These are phyloP conservation scores for Centrocercus urophasianus DNA, from an alignment of 2,113 vertebrate genomes.

Conservation along the genomic window DNA sequence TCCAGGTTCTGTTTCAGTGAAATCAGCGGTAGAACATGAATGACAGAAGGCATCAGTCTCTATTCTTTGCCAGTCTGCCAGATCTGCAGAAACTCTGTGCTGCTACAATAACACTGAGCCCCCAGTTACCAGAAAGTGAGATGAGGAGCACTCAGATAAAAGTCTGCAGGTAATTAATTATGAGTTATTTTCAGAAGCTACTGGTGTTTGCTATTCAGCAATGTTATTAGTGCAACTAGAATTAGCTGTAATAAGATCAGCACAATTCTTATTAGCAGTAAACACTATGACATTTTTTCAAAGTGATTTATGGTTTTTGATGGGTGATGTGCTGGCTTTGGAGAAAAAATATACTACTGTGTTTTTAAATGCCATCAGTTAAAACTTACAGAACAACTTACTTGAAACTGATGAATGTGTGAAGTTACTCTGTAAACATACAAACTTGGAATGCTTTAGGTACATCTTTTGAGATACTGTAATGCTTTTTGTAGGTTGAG, in stretches of 20 bases:
- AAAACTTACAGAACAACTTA: not conserved
- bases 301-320: not conserved
- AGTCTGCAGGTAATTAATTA: slow-evolving; percentile 84
- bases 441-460: not conserved
- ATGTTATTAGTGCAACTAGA: not conserved
- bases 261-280: not conserved
- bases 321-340: not conserved
- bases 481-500: not conserved
- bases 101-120: slow-evolving; percentile 72
- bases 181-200: not conserved
- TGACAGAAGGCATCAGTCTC: slow-evolving; percentile 53
- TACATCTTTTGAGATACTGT: not conserved
- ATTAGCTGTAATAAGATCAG: not conserved
- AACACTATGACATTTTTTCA: not conserved
- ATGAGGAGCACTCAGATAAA: slow-evolving; percentile 82
- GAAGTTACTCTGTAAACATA: not conserved
- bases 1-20: not conserved
- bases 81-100: slow-evolving; percentile 82
- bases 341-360: not conserved
- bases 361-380: not conserved
- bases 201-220: not conserved
- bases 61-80: slow-evolving; percentile 84
- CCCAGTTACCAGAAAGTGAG: slow-evolving; percentile 58
- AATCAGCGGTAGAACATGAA: slow-evolving; percentile 64
- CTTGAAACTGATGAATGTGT: not conserved